Base-by-base conservation (phyloP, 2,797 vertebrate genomes). In the Crocidura indochinensis region DNA sequence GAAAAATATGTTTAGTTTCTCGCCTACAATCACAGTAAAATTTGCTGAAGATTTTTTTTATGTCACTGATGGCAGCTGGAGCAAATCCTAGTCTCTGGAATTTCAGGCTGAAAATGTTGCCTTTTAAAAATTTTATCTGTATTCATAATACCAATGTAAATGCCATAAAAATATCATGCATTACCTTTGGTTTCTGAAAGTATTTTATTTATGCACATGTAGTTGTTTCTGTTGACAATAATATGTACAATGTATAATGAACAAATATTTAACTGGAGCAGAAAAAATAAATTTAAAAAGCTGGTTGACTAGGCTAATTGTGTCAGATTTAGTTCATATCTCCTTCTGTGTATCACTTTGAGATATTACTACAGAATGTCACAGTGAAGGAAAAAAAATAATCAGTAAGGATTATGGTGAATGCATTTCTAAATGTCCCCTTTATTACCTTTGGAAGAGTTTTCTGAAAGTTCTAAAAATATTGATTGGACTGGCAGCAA, bases 1-100 rank as follows among this genome's bases (percentile, higher is more conserved):
- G 53, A 82, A 93, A 95, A 96, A 94, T 38, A 1, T 79, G 11
- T 85, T 84, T 83, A 71, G 29, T 88, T 62, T 89, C 60, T 82
- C 47, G 79, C 62, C 51, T 83, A 20, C 73, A 84, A 94, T 77
- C 20, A 60, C 62, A 65, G 17, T 81, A 49, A 27, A 88, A 0
- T 74, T 64, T 91, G 46, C 53, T 44, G 77, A 94, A 72, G 27
- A 3, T 0, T 1, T 77, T 84, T 15, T 14, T 79, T 67, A 20
- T 64, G 2, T 24, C 53, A 1, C 46, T n/a, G 65, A 79, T 60
- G 27, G 47, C 65, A 60, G 11, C 24, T 79, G 38, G 75, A 56
- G 20, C 26, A 68, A 44, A 62, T 14, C 19, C 17, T 49, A 5
- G 24, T 19, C 62, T 87, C 60, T 2, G 12, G 19, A 88, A 92